A percentile compares a stretch with the other conserved stretches of the same genome.
phyloP scores from a whole-genome alignment of 2,888 invertebrate genomes.

The Strigamia crassipes region DNA sequence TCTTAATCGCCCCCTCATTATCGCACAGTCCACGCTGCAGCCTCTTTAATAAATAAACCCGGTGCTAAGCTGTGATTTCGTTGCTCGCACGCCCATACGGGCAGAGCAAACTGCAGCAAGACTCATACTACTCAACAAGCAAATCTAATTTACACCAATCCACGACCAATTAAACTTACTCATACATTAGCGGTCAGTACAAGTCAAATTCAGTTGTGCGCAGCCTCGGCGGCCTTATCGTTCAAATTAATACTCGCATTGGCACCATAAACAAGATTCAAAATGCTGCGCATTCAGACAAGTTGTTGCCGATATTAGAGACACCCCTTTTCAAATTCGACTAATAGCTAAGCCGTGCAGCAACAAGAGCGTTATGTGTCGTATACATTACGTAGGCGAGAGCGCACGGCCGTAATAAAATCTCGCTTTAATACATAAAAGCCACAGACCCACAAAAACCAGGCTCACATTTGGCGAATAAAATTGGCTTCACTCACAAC shows the following conservation, averaged over 20 bases:
- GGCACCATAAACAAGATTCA: conserved; percentile 39
- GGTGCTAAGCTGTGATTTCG: conserved; percentile 32
- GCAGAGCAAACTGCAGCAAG: conserved; percentile 12
- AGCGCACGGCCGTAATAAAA: conserved; percentile 40
- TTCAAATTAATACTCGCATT: conserved; percentile 42
- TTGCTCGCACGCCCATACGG: conserved; percentile 14
- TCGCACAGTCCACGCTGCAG: conserved; percentile 35
- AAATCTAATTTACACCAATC: conserved; percentile 42
- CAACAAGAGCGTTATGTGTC: conserved; percentile 41
- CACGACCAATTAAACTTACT: conserved; percentile 40
- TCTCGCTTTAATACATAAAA: conserved; percentile 42
- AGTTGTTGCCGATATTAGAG: conserved; percentile 42
- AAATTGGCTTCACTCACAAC: conserved; percentile 42
- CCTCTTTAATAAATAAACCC: conserved; percentile 42
- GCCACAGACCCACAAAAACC: conserved; percentile 42
- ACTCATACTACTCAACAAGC: conserved; percentile 13
- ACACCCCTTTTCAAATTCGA: conserved; percentile 41
- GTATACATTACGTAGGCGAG: conserved; percentile 42
- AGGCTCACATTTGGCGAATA: conserved; percentile 35
- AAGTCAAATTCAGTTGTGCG: conserved; percentile 28
- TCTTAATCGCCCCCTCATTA: conserved; percentile 40
- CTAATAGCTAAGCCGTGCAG: conserved; percentile 27
- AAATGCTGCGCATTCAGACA: conserved; percentile 32
- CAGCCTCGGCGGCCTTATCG: conserved; percentile 34
- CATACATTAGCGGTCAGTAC: conserved; percentile 24